phyloP scores from a whole-genome alignment of 92 coral and sea anemone species.

The Galaxea fascicularis region DNA sequence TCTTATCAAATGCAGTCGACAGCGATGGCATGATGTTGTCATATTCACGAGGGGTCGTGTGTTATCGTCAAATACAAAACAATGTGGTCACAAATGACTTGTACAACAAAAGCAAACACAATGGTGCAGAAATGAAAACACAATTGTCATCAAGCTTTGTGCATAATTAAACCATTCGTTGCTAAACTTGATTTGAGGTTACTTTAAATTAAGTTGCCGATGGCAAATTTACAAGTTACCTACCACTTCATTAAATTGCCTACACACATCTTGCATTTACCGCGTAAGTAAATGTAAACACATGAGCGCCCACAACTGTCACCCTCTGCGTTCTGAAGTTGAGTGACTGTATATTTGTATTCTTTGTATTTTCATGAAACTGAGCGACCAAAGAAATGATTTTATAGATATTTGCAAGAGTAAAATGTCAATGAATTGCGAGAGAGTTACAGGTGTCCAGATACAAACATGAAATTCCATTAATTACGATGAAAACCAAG shows the following conservation, averaged over 20 bases:
- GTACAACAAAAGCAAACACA: too few relatives aligned
- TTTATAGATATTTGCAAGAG: neutral
- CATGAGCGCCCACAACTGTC: neutral
- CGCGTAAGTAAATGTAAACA: neutral
- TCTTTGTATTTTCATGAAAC: neutral
- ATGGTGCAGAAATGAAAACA: too few relatives aligned
- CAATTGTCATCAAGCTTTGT: too few relatives aligned
- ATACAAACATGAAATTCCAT: neutral
- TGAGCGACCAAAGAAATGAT: neutral
- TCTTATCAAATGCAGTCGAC: too few relatives aligned
- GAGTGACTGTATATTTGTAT: neutral
- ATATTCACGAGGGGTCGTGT: too few relatives aligned
- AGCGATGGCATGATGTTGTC: too few relatives aligned
- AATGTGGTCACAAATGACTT: too few relatives aligned
- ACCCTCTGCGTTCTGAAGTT: neutral
- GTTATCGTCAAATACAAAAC: too few relatives aligned
- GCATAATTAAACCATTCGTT: too few relatives aligned
- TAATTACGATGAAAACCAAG: neutral
- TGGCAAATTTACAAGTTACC: too few relatives aligned
- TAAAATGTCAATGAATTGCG: neutral
- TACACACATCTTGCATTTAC: neutral
- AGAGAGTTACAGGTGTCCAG: conserved; percentile 1
- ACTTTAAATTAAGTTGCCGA: too few relatives aligned
- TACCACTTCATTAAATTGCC: neutral
- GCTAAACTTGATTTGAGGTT: neutral